phyloP scores from a whole-genome alignment of 1,140 invertebrate species.

The Yoshiicerus persimilis region DNA sequence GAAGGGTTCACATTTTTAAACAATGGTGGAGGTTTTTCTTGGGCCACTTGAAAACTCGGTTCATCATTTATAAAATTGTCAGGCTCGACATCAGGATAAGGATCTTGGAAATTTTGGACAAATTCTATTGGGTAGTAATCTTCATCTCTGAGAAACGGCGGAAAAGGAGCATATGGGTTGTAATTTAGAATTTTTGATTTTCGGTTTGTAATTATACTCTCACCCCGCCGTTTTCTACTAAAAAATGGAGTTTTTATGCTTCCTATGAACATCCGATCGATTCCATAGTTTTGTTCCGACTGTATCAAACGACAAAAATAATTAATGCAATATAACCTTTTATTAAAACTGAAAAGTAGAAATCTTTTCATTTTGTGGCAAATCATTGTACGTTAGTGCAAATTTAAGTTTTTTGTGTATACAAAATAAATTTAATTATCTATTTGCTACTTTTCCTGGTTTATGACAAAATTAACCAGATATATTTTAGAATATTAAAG shows the following conservation, averaged over 20 bases:
- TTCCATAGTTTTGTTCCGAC: not conserved
- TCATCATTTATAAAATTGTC: not conserved
- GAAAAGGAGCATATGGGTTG: not conserved
- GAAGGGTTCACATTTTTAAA: not conserved
- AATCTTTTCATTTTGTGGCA: too few relatives aligned
- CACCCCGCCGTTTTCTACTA: not conserved
- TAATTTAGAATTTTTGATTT: not conserved
- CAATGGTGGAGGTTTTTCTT: not conserved
- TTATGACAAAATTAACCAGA: too few relatives aligned
- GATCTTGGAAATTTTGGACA: not conserved
- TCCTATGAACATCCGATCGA: not conserved
- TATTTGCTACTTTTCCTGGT: too few relatives aligned
- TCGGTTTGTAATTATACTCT: not conserved
- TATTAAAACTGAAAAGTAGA: not conserved
- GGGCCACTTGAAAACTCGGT: not conserved
- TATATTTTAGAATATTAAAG: too few relatives aligned
- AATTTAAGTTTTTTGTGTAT: too few relatives aligned
- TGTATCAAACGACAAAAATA: too few relatives aligned
- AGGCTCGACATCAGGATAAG: not conserved
- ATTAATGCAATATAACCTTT: too few relatives aligned
- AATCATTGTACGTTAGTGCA: too few relatives aligned
- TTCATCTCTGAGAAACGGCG: not conserved
- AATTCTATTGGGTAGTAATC: not conserved
- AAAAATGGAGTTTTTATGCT: not conserved
- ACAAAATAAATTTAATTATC: too few relatives aligned